Conservation (phyloP, 2,888 invertebrate species). For the Cremastobaeus sp. region DNA sequence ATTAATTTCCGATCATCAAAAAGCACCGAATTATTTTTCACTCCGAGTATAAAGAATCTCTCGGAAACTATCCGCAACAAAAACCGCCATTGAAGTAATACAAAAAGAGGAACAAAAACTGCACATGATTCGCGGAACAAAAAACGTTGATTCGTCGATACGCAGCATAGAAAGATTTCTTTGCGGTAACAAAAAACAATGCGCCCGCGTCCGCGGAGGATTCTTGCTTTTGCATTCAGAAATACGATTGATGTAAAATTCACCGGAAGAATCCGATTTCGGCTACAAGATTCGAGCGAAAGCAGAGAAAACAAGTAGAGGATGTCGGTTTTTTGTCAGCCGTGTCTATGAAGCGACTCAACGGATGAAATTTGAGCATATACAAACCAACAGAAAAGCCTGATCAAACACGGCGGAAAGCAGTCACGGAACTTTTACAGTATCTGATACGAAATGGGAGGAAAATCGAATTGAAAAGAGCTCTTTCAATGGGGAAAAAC, state of each 20-base stretch:
- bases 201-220: constrained; percentile 24
- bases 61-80: too few relatives aligned
- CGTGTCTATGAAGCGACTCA: constrained; percentile 32
- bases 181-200: constrained; percentile 27
- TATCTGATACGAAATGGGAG: constrained; percentile 49
- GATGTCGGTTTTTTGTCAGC: constrained; percentile 18
- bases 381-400: constrained; percentile 46
- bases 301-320: background rate
- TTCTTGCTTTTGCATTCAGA: constrained; percentile 25
- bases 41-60: too few relatives aligned
- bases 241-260: constrained; percentile 48
- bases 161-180: background rate
- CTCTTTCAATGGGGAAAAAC: constrained; percentile 23
- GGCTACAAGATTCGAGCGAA: constrained; percentile 2
- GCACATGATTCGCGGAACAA: too few relatives aligned
- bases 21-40: too few relatives aligned
- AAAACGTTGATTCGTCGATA: background rate
- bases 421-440: constrained; percentile 52
- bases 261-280: constrained; percentile 33
- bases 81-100: too few relatives aligned
- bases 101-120: too few relatives aligned
- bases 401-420: constrained; percentile 55
- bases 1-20: too few relatives aligned
- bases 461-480: constrained; percentile 52
- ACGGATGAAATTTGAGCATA: constrained; percentile 51